Evolutionary conservation across 2,797 vertebrate species (phyloP).

Genomic region (Anniella stebbinsi): DNA sequence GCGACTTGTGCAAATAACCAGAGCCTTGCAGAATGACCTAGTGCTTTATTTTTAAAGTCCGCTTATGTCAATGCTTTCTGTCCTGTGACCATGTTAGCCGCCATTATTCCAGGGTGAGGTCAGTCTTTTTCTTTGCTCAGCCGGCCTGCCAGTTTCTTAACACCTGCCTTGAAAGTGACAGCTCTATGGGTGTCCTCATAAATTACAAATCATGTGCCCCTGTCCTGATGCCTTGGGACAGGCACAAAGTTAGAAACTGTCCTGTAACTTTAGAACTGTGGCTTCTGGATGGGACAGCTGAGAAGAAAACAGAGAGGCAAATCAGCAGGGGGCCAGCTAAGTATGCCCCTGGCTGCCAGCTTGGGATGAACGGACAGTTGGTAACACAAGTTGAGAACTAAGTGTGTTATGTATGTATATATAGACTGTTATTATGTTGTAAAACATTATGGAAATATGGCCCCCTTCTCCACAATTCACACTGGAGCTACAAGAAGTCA

Average conservation of each 20-base stretch:
- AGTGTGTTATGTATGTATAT: slow-evolving; percentile 18
- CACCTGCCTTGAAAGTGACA: slow-evolving; percentile 98
- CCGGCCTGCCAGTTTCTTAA: slow-evolving; percentile 86
- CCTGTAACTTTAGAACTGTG: slow-evolving; percentile 87
- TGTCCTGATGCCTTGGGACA: slow-evolving; percentile 84
- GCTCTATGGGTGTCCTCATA: slow-evolving; percentile 95
- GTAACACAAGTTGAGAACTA: slow-evolving; percentile 42
- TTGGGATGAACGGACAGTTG: slow-evolving; percentile 46
- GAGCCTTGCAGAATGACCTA: slow-evolving; percentile 77
- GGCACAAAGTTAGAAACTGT: slow-evolving; percentile 90
- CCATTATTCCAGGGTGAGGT: slow-evolving; percentile 94
- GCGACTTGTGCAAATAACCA: slow-evolving; percentile 34
- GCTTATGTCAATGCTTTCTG: slow-evolving; percentile 85
- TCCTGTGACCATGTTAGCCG: slow-evolving; percentile 89
- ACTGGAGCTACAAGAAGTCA: background rate
- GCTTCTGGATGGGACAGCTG: slow-evolving; percentile 86
- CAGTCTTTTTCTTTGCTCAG: slow-evolving; percentile 90
- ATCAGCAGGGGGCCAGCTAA: slow-evolving; percentile 71
- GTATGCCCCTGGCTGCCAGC: slow-evolving; percentile 34
- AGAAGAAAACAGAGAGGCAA: slow-evolving; percentile 80
- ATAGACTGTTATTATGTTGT: slow-evolving; percentile 2
- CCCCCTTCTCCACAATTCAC: background rate
- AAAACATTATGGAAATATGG: slow-evolving; percentile 32
- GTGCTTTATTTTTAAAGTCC: slow-evolving; percentile 87
- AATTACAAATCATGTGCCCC: slow-evolving; percentile 96